A percentile compares a stretch with the other conserved stretches of the same genome.
These are phyloP conservation scores for Sphenopsis melanotis DNA, from an alignment of 2,797 vertebrate species.

Conservation along the genomic window DNA sequence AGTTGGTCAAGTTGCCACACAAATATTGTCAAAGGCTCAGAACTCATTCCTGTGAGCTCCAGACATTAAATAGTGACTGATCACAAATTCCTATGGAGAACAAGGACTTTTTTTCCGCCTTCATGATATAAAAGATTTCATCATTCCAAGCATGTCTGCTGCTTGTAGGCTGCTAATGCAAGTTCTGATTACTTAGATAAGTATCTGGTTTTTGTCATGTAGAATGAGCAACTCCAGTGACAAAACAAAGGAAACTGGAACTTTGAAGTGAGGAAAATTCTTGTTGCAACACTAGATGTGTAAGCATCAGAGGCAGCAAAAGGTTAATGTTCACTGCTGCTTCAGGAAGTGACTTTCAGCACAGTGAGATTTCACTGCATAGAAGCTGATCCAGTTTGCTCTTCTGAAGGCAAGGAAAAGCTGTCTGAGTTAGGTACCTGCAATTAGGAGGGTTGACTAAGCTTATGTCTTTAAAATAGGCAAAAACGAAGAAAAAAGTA, in stretches of 20 bases:
- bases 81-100: background rate
- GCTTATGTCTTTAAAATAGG: background rate
- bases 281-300: background rate
- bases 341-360: background rate
- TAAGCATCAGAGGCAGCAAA: background rate
- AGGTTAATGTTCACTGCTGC: background rate
- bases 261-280: background rate
- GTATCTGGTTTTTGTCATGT: background rate
- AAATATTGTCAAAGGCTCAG: background rate
- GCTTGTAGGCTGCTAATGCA: background rate
- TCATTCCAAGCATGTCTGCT: background rate
- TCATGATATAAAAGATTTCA: background rate
- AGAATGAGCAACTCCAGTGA: background rate
- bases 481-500: background rate
- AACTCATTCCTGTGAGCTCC: background rate
- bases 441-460: background rate
- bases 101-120: background rate
- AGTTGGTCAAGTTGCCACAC: background rate
- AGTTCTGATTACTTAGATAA: background rate
- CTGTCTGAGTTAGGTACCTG: background rate
- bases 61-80: background rate
- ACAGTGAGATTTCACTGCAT: background rate
- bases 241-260: background rate
- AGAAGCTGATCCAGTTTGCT: background rate
- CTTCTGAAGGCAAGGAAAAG: background rate